Percentiles rank a stretch among this genome's conserved stretches.
phyloP scores from a whole-genome alignment of 2,888 invertebrate genomes.

The Drosophila picticornis region DNA sequence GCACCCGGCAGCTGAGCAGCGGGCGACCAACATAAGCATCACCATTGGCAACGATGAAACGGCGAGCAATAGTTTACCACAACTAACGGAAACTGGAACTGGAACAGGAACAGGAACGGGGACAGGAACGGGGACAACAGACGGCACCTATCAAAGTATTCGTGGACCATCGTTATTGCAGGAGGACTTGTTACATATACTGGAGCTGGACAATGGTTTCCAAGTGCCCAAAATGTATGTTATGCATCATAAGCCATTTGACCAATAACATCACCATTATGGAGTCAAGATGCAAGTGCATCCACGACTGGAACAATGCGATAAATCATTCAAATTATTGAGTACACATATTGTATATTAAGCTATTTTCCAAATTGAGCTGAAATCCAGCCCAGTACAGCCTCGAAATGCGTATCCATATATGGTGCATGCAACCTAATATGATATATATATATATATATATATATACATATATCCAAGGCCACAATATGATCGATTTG shows the following conservation, averaged over 20 bases:
- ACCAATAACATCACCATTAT: not conserved
- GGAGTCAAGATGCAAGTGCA: conserved; percentile 11
- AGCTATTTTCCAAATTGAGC: no score
- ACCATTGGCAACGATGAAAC: conserved; percentile 15
- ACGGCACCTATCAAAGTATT: conserved; percentile 22
- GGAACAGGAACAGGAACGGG: not conserved
- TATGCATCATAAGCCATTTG: not conserved
- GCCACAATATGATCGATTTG: conserved; percentile 13
- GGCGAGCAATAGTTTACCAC: not conserved
- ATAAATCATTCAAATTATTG: not conserved
- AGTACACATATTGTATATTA: not conserved
- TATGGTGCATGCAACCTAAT: not conserved
- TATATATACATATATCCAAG: conserved; percentile 1
- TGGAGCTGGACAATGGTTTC: conserved; percentile 21
- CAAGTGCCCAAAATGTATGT: not conserved
- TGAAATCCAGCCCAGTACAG: not conserved
- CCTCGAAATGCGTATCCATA: not conserved
- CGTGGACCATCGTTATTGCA: conserved; percentile 34
- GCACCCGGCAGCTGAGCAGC: not conserved
- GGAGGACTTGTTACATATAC: conserved; percentile 36
- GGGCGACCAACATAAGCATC: conserved; percentile 1
- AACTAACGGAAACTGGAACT: not conserved
- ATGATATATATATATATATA: not conserved
- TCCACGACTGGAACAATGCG: not conserved
- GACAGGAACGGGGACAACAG: not conserved